phyloP scores from a whole-genome alignment of 1,140 invertebrate genomes.

The Drosophila punjabiensis region DNA sequence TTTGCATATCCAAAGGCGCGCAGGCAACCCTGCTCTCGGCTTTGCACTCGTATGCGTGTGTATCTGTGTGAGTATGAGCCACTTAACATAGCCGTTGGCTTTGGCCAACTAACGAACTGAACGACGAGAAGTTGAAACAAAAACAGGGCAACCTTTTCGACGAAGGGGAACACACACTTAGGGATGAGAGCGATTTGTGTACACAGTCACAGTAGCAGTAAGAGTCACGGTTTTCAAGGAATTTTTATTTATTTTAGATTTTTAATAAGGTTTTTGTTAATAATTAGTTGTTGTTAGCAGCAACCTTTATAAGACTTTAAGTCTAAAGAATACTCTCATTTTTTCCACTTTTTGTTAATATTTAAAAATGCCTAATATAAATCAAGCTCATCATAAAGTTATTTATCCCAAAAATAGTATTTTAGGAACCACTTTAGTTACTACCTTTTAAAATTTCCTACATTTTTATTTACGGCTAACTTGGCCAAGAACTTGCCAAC shows the following conservation, averaged over 20 bases:
- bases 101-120: slow-evolving; percentile 68
- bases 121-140: slow-evolving; percentile 42
- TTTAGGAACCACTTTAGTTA: no score
- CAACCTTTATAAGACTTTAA: no score
- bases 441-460: background rate
- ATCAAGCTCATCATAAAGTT: background rate
- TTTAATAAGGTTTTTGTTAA: no score
- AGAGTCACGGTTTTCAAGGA: background rate
- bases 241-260: background rate
- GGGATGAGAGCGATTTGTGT: slow-evolving; percentile 27
- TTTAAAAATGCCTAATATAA: background rate
- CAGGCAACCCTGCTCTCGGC: slow-evolving; percentile 39
- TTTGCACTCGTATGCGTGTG: slow-evolving; percentile 2
- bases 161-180: slow-evolving; percentile 8
- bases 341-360: no score
- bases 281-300: no score
- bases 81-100: slow-evolving; percentile 67
- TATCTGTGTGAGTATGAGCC: slow-evolving; percentile 48
- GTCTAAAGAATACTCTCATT: no score
- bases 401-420: background rate
- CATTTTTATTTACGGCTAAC: background rate
- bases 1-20: slow-evolving; percentile 71
- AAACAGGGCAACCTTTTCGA: slow-evolving; percentile 36
- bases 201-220: background rate
- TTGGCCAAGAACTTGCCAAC: background rate